These are phyloP conservation scores for Clarias magur DNA, from an alignment of 2,113 vertebrate genomes.

Conservation along the genomic window DNA sequence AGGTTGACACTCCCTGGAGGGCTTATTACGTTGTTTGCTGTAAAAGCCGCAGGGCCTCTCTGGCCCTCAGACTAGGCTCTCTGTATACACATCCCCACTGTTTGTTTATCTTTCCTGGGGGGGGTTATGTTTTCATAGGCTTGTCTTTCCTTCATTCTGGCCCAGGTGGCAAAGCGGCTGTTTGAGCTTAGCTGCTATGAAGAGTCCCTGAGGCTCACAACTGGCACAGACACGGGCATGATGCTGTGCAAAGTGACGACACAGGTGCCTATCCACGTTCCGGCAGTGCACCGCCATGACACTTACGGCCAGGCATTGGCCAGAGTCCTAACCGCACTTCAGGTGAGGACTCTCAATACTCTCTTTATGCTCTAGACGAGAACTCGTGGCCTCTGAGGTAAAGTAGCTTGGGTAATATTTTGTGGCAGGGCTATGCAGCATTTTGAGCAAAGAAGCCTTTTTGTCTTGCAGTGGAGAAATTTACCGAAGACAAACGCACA, in stretches of 20 bases:
- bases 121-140: conserved; percentile 37
- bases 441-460: conserved; percentile 29
- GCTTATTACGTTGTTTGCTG: conserved; percentile 52
- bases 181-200: conserved; percentile 93
- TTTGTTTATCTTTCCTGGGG: conserved; percentile 54
- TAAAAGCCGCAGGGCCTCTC: conserved; percentile 44
- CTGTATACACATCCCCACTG: conserved; percentile 44
- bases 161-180: conserved; percentile 85
- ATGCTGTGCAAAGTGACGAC: conserved; percentile 87
- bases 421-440: conserved; percentile 4
- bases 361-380: conserved; percentile 26
- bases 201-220: conserved; percentile 90
- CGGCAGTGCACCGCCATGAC: conserved; percentile 94
- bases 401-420: conserved; percentile 31
- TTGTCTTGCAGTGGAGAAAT: conserved; percentile 18
- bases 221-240: conserved; percentile 86
- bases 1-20: conserved; percentile 33
- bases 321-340: conserved; percentile 90
- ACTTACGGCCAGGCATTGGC: conserved; percentile 92
- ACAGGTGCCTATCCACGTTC: conserved; percentile 80
- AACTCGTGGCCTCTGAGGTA: conserved; percentile 17
- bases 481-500: conserved; percentile 16
- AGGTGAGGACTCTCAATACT: conserved; percentile 75
- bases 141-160: conserved; percentile 39
- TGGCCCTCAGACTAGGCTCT: conserved; percentile 48